Evolutionary conservation across 1,140 invertebrate species (phyloP).

Genomic region (Bradysia coprophila): DNA sequence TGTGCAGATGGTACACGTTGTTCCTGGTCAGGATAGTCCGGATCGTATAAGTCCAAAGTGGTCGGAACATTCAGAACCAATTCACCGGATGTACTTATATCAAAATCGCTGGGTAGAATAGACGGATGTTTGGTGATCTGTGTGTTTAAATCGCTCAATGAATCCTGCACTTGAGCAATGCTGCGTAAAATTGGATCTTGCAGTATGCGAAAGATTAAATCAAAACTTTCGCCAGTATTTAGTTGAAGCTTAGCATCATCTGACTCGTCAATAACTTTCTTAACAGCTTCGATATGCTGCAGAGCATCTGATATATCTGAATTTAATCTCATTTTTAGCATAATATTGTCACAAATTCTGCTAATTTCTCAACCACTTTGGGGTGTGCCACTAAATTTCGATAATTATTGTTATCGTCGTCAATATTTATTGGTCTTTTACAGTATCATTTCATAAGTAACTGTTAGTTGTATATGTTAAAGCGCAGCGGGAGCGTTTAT

Average conservation of each 20-base stretch:
- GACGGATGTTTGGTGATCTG: slow-evolving; percentile 77
- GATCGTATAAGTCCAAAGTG: slow-evolving; percentile 27
- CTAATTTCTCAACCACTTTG: too few species aligned
- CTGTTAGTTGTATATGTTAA: too few species aligned
- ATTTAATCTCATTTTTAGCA: slow-evolving; percentile 20
- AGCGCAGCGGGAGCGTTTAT: too few species aligned
- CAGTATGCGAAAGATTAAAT: slow-evolving; percentile 67
- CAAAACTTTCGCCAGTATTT: slow-evolving; percentile 67
- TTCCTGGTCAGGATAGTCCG: slow-evolving; percentile 27
- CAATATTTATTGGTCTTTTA: too few species aligned
- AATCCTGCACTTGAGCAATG: slow-evolving; percentile 83
- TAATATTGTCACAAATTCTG: not conserved
- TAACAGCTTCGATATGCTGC: slow-evolving; percentile 59
- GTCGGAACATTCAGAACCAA: slow-evolving; percentile 37
- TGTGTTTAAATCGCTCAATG: slow-evolving; percentile 55
- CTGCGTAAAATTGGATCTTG: slow-evolving; percentile 84
- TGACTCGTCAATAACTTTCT: slow-evolving; percentile 48
- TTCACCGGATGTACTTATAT: slow-evolving; percentile 44
- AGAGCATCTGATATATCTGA: slow-evolving; percentile 48
- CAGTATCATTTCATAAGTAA: too few species aligned
- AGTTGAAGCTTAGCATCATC: slow-evolving; percentile 52
- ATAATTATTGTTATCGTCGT: too few species aligned
- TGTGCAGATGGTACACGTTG: slow-evolving; percentile 35
- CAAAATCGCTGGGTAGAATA: slow-evolving; percentile 79
- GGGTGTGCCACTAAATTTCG: too few species aligned